Base-by-base conservation (phyloP, 2,797 vertebrate genomes). In the Meda fulgida region DNA sequence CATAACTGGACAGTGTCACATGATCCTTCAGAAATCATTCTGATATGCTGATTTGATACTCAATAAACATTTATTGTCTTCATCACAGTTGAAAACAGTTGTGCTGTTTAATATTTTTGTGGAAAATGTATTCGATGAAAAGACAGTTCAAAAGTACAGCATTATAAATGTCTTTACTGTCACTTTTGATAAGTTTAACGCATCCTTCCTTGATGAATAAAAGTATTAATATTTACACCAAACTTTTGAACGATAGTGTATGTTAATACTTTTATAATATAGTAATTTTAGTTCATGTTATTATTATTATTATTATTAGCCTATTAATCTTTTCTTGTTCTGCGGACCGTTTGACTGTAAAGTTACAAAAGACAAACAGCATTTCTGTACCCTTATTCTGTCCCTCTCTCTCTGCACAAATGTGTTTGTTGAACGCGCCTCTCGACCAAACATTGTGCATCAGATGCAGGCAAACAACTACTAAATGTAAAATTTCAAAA, bases 371-470 rank as follows among this genome's bases (percentile, higher is more conserved):
- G 26, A 80, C 7, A 36, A 58, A 43, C 14, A 48, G 19, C 7
- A 53, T 31, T 38, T 60, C 9, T 69, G 80, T 77, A 90, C 89
- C 88, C 85, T 75, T 29, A 78, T 89, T 87, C 80, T 85, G 36
- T 86, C 79, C 73, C 71, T 88, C 65, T 87, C 73, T 81, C 58
- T 81, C 80, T 78, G 86, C 63, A 86, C 73, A 86, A 21, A 38
- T 11, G 46, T 76, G 82, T 83, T 88, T 38, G 72, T 88, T 78
- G 70, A 88, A 55, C 38, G 40, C n/a, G 60, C 34, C 43, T 65
- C 60, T 43, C 69, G 48, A 29, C 76, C 71, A 72, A 89, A 86
- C 86, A 89, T 91, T 34, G 38, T 70, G 63, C 31, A 16, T 81
- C 13, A 31, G 43, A 31, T 13, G n/a, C 16, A 43, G 36, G n/a